Evolutionary conservation across 2,888 invertebrate species (phyloP).

Genomic region (Noctua comes): DNA sequence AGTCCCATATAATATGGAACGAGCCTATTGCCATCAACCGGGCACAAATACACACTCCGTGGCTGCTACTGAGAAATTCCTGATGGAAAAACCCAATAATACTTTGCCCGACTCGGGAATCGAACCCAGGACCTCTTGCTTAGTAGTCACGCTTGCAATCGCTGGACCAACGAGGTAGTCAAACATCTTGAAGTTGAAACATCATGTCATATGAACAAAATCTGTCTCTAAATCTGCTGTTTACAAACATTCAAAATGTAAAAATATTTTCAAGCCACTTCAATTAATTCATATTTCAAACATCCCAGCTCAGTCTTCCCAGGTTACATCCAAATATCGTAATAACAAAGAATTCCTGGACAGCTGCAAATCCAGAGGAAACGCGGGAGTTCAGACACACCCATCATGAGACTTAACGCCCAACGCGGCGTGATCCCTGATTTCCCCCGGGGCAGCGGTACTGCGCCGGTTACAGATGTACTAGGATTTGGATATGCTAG

Average conservation of each 20-base stretch:
- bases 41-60: background rate
- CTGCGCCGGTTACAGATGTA: slow-evolving; percentile 57
- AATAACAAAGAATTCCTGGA: slow-evolving; percentile 64
- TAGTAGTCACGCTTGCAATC: background rate
- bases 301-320: background rate
- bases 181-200: background rate
- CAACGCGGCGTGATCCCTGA: slow-evolving; percentile 76
- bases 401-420: slow-evolving; percentile 83
- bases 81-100: background rate
- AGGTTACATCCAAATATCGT: slow-evolving; percentile 49
- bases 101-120: background rate
- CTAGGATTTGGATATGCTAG: slow-evolving; percentile 64
- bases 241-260: background rate
- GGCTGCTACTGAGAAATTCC: background rate
- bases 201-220: background rate
- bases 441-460: slow-evolving; percentile 78
- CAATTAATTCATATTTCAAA: background rate
- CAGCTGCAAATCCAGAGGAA: slow-evolving; percentile 65
- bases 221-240: background rate
- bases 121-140: background rate
- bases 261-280: background rate
- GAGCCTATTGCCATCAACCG: background rate
- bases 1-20: background rate
- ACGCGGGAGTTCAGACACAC: slow-evolving; percentile 65
- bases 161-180: background rate